A percentile compares a stretch with the other conserved stretches of the same genome.
These are phyloP conservation scores for Spizaetus ornatus DNA, from an alignment of 2,113 vertebrate genomes.

Conservation along the genomic window DNA sequence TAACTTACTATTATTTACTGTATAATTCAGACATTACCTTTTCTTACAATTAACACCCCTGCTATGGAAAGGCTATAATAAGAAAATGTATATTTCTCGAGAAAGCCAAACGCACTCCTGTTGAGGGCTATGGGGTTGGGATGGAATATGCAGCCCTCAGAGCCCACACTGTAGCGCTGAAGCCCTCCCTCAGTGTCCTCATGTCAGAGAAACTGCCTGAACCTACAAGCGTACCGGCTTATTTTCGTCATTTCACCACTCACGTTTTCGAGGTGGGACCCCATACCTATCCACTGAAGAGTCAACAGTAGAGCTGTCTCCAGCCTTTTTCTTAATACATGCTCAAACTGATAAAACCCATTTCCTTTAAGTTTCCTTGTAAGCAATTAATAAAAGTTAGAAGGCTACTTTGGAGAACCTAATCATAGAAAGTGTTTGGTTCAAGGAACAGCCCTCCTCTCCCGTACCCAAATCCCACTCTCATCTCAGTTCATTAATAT, in stretches of 20 bases:
- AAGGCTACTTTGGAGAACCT: neutral
- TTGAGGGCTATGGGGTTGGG: neutral
- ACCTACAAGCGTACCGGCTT: accelerated
- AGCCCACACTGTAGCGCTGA: accelerated
- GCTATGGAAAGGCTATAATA: neutral
- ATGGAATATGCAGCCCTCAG: neutral
- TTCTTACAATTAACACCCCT: neutral
- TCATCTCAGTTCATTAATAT: neutral
- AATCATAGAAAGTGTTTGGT: neutral
- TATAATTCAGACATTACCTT: neutral
- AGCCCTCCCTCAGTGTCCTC: neutral
- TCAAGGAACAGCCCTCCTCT: neutral
- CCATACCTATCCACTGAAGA: neutral
- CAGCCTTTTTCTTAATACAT: neutral
- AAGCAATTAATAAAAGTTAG: neutral
- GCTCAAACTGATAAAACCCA: neutral
- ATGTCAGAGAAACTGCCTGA: neutral
- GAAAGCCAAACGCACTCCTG: neutral
- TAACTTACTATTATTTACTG: neutral
- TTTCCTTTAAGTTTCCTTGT: neutral
- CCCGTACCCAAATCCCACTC: neutral
- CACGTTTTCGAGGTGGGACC: neutral
- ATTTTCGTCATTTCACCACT: neutral
- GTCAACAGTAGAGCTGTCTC: neutral
- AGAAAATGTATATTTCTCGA: neutral